phyloP scores from a whole-genome alignment of 1,140 invertebrate genomes.

The Trissolcus basalis region DNA sequence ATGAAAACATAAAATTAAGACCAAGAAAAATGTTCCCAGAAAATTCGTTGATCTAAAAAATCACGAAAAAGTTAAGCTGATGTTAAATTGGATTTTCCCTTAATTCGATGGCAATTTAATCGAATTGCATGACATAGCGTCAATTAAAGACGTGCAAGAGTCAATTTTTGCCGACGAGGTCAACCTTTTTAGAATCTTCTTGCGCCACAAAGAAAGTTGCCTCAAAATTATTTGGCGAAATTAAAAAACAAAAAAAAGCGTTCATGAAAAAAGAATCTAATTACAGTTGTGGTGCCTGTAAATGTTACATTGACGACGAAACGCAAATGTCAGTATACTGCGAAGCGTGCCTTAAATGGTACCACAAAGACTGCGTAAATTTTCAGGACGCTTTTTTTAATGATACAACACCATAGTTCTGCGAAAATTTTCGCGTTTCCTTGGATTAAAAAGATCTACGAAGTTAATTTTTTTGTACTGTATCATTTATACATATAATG shows the following conservation, averaged over 20 bases:
- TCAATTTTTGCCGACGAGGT: background rate
- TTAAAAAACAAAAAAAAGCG: background rate
- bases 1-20: too few species aligned
- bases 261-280: background rate
- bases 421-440: too few species aligned
- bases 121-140: background rate
- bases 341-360: background rate
- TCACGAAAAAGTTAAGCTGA: background rate
- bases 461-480: too few species aligned
- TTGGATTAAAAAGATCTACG: too few species aligned
- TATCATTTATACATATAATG: too few species aligned
- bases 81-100: background rate
- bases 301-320: background rate
- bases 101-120: background rate
- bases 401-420: background rate
- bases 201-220: background rate
- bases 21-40: background rate
- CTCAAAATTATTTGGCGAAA: background rate
- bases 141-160: background rate
- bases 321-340: background rate
- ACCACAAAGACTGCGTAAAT: background rate
- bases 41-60: slow-evolving; percentile 1
- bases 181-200: background rate
- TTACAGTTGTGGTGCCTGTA: background rate
- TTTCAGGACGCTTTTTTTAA: background rate